Evolutionary conservation across 2,888 invertebrate species (phyloP).

Genomic region (Nymphalis polychloros): DNA sequence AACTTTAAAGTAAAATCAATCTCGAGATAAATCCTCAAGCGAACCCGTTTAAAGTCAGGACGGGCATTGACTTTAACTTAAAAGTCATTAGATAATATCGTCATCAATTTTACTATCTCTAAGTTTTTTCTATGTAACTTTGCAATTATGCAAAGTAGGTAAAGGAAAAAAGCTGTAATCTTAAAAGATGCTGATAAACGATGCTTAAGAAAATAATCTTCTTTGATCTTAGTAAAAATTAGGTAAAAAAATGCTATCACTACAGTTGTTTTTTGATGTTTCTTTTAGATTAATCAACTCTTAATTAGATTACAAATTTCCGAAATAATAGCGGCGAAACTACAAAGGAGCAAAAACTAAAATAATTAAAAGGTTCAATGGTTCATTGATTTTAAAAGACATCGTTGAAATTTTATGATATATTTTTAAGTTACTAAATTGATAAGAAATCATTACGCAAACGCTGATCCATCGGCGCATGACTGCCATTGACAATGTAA

Average conservation of each 20-base stretch:
- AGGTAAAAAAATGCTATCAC: neutral
- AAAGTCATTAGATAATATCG: neutral
- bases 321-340: neutral
- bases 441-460: conserved; percentile 33
- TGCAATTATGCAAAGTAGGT: neutral
- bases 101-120: neutral
- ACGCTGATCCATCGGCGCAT: conserved; percentile 39
- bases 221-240: neutral
- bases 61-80: neutral
- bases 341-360: neutral
- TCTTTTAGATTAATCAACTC: neutral
- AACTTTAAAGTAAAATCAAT: no score
- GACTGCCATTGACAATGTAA: conserved; percentile 50
- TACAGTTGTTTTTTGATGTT: neutral
- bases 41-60: no score
- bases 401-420: neutral
- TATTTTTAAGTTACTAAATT: conserved; percentile 15
- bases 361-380: neutral
- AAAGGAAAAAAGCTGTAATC: no score
- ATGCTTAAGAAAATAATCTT: neutral
- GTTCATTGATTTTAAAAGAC: neutral
- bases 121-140: neutral
- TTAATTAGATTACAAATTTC: conserved; percentile 5
- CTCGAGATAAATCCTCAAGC: no score
- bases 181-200: neutral